Base-by-base conservation (phyloP, 2,113 vertebrate genomes). In the Tenebrosternarchus preto region DNA sequence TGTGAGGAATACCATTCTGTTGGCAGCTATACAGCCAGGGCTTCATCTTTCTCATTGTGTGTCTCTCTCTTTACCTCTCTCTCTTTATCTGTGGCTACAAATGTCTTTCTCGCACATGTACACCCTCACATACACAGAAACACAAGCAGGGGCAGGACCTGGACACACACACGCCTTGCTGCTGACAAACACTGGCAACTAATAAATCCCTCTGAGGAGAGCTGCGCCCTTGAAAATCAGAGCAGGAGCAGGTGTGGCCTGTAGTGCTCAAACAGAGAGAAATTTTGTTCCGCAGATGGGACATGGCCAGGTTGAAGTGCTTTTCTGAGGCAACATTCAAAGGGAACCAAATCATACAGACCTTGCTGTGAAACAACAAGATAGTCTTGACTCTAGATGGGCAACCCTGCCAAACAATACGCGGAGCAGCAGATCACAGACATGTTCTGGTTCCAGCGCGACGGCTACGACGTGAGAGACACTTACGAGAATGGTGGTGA, bases 401-500 rank as follows among this genome's bases (percentile, higher is more conserved):
- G 19, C 31, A 33, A 66, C 59, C 33, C 22, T 71, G 56, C 24
- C 24, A 50, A 3, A 46, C 55, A 39, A 60, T 60, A 60, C 29
- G 53, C 55, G 46, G 3, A 6, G 63, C 29, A 77, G 29, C 15
- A 69, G 2, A 24, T 16, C n/a, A 25, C 4, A 69, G 64, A 68
- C 27, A 16, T 20, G 55, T 61, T 33, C 6, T 36, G 33, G 6
- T 36, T 36, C 6, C 33, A 36, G 33, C 33, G 3, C 33, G 33
- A 36, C 6, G 33, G 33, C 33, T 36, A 66, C 43, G 57, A 39
- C 29, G 64, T 9, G 29, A 43, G 36, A 55, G 25, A 36, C 71
- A 92, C 95, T 95, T 90, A 99, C 98, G 84, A 99, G 91, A 81
- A 99, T 99, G 2, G 98, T 99, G 8, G 97, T 98, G 82, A 99